Percentiles rank a stretch among this genome's conserved stretches.
phyloP scores from a whole-genome alignment of 2,113 vertebrate species.

The Oxygymnocypris stewartii region DNA sequence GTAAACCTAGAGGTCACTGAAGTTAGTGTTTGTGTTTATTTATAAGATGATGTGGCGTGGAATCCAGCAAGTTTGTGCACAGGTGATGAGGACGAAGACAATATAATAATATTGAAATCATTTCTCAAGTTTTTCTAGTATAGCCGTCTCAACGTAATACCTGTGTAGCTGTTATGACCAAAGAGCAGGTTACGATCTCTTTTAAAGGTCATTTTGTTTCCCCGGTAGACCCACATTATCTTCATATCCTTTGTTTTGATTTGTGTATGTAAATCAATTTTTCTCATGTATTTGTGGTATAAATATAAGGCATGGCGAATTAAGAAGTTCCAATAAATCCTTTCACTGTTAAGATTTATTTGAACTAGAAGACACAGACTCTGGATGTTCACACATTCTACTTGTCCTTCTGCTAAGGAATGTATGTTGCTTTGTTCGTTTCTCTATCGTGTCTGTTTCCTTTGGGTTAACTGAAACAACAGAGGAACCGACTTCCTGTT shows the following conservation, averaged over 20 bases:
- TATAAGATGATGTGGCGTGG: too few relatives aligned
- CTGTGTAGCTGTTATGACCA: too few relatives aligned
- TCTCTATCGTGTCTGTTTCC: background rate
- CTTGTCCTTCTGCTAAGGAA: background rate
- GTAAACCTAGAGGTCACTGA: too few relatives aligned
- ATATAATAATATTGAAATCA: too few relatives aligned
- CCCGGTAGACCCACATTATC: background rate
- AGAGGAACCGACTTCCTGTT: slow-evolving; percentile 51
- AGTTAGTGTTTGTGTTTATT: background rate
- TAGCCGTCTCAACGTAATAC: too few relatives aligned
- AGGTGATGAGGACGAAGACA: too few relatives aligned
- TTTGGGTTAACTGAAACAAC: slow-evolving; percentile 23
- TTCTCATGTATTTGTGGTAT: too few relatives aligned
- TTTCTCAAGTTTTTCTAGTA: too few relatives aligned
- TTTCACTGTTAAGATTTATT: background rate
- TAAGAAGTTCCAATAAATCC: too few relatives aligned
- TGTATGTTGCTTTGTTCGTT: background rate
- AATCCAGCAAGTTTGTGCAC: too few relatives aligned
- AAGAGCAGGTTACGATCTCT: background rate
- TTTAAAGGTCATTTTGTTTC: background rate
- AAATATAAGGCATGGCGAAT: background rate
- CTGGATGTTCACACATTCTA: background rate
- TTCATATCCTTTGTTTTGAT: background rate
- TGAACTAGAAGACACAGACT: background rate
- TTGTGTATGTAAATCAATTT: background rate